phyloP scores from a whole-genome alignment of 2,797 vertebrate species.

The Paramormyrops hopkinsi region DNA sequence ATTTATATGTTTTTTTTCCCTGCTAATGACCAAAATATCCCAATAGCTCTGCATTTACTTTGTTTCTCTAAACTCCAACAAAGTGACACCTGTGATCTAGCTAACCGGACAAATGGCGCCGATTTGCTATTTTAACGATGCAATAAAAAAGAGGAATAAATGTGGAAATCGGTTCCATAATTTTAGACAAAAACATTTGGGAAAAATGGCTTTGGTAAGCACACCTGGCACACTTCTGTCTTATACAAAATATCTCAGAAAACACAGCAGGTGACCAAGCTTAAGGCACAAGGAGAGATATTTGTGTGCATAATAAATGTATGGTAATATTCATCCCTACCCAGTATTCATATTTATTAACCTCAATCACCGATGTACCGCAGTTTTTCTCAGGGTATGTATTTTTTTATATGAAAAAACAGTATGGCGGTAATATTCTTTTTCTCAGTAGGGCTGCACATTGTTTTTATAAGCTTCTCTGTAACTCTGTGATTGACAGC shows the following conservation, averaged over 20 bases:
- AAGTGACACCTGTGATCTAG: neutral
- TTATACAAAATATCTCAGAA: neutral
- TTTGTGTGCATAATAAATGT: neutral
- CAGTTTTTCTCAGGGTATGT: neutral
- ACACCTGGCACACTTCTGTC: neutral
- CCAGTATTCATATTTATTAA: neutral
- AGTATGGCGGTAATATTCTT: neutral
- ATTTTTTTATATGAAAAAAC: neutral
- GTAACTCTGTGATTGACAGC: constrained; percentile 25
- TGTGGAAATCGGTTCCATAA: neutral
- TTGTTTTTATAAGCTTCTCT: neutral
- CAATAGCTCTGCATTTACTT: neutral
- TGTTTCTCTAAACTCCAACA: neutral
- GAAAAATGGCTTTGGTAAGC: neutral
- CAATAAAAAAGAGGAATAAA: neutral
- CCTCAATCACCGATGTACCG: neutral
- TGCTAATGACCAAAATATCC: neutral
- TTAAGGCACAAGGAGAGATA: neutral
- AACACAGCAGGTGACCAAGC: neutral
- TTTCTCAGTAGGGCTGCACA: neutral
- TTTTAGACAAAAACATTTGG: neutral
- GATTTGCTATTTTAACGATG: neutral
- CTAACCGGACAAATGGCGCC: neutral
- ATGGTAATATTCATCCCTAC: neutral
- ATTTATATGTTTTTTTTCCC: neutral